Percentiles rank a stretch among this genome's conserved stretches.
phyloP scores from a whole-genome alignment of 1,140 invertebrate species.

The Aphidius gifuensis region DNA sequence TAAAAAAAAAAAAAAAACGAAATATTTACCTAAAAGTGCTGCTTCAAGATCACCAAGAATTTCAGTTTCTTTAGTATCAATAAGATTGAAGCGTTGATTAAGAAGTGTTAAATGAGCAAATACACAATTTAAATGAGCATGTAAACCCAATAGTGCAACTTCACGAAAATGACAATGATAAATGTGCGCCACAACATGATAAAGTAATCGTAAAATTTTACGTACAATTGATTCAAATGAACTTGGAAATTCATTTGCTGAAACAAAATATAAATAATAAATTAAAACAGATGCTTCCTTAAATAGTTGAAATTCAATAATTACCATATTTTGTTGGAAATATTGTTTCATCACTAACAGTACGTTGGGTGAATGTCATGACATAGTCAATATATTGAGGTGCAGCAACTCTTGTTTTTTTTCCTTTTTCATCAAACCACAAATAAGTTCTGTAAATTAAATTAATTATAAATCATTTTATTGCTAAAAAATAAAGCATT shows the following conservation, averaged over 20 bases:
- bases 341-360: slow-evolving; percentile 92
- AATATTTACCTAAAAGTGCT: slow-evolving; percentile 59
- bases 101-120: slow-evolving; percentile 93
- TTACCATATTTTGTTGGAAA: slow-evolving; percentile 98
- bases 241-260: slow-evolving; percentile 91
- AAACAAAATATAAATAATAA: slow-evolving; percentile 15
- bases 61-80: slow-evolving; percentile 94
- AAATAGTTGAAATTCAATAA: background rate
- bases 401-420: slow-evolving; percentile 93
- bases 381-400: slow-evolving; percentile 99
- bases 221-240: slow-evolving; percentile 92
- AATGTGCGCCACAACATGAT: slow-evolving; percentile 96
- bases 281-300: background rate
- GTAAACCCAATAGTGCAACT: slow-evolving; percentile 85
- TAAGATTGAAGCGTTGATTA: slow-evolving; percentile 88
- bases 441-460: slow-evolving; percentile 78
- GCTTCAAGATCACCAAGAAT: slow-evolving; percentile 83
- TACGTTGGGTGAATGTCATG: slow-evolving; percentile 97
- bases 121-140: slow-evolving; percentile 92
- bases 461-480: slow-evolving; percentile 14
- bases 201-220: slow-evolving; percentile 93
- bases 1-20: background rate
- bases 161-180: slow-evolving; percentile 97
- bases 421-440: slow-evolving; percentile 98
- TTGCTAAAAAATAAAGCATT: slow-evolving; percentile 5